Base-by-base conservation (phyloP, 2,888 invertebrate genomes). In the Phasia obesa region DNA sequence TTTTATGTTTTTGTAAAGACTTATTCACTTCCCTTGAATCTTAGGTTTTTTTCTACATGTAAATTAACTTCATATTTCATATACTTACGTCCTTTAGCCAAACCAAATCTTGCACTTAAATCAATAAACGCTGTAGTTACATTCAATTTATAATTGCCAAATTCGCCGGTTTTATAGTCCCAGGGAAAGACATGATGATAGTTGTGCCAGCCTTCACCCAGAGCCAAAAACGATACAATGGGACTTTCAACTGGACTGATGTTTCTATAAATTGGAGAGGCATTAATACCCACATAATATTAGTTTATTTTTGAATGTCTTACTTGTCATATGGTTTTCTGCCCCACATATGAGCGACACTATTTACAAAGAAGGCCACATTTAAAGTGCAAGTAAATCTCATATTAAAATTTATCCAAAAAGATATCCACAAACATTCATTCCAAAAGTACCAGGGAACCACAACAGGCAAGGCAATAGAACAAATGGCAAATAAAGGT, bases 311-410 rank as follows among this genome's bases (percentile, higher is more conserved):
- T 9, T 7, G 51, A 75, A 9, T 25, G 11, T 90, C 92, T 91
- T 89, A 95, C 95, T 93, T 95, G 91, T 98, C 98, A 89, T 98
- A 98, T 0, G 98, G 98, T 88, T 95, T 95, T 86, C 95, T 94
- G n/a, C 98, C 98, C 94, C 96, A 98, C 93, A 97, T 94, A 90
- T 98, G 98, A 0, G 98, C 98, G 13, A 96, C 95, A 89, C 97
- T 97, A 91, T 98, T 98, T n/a, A 98, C 98, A 87, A 96, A 94
- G 93, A 96, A 99, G 1, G 98, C 98, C 85, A 97, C 95, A 91
- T 99, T 97, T 9, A 99, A 93, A 0, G 96, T 96, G 84, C 95
- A 92, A 70, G 95, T 95, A 92, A 98, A 98, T 62, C 98, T 93
- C 86, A 95, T 93, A 84, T 97, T 94, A 89, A 96, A 97, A 88